Conservation (phyloP, 2,113 vertebrate genomes). For the Oryzias woworae region DNA sequence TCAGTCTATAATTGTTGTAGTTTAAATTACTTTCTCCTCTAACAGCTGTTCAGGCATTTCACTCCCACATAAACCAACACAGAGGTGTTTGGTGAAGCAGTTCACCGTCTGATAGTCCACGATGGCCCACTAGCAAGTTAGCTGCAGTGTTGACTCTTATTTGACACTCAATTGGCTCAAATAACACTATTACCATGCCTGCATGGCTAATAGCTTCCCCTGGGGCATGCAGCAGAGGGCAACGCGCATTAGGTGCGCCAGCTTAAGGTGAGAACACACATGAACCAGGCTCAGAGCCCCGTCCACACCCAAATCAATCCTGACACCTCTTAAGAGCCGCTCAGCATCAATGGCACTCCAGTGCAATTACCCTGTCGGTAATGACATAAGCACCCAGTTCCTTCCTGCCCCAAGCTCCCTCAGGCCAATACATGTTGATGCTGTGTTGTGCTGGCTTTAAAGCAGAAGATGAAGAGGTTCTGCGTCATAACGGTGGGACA, state of each 20-base stretch:
- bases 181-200: slow-evolving; percentile 81
- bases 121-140: slow-evolving; percentile 66
- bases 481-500: slow-evolving; percentile 19
- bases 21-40: slow-evolving; percentile 20
- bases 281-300: slow-evolving; percentile 72
- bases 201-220: slow-evolving; percentile 77
- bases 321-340: slow-evolving; percentile 79
- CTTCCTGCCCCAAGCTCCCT: slow-evolving; percentile 67
- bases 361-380: slow-evolving; percentile 74
- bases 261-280: slow-evolving; percentile 81
- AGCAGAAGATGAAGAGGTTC: slow-evolving; percentile 33
- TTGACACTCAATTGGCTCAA: slow-evolving; percentile 76
- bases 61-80: slow-evolving; percentile 22
- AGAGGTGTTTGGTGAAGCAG: slow-evolving; percentile 40
- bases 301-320: slow-evolving; percentile 75
- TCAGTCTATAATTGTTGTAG: slow-evolving; percentile 36
- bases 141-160: slow-evolving; percentile 64
- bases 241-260: slow-evolving; percentile 75
- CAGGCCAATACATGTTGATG: slow-evolving; percentile 50
- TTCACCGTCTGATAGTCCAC: slow-evolving; percentile 22
- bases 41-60: slow-evolving; percentile 29
- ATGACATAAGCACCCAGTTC: slow-evolving; percentile 76
- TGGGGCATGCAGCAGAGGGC: slow-evolving; percentile 41
- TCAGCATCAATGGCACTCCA: slow-evolving; percentile 74
- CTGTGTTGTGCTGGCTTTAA: slow-evolving; percentile 32